Evolutionary conservation across 53 echinoderm and acorn worm species (phyloP), one percentile per base, ranked within the genome.

Genomic region (Crossaster papposus): DNA sequence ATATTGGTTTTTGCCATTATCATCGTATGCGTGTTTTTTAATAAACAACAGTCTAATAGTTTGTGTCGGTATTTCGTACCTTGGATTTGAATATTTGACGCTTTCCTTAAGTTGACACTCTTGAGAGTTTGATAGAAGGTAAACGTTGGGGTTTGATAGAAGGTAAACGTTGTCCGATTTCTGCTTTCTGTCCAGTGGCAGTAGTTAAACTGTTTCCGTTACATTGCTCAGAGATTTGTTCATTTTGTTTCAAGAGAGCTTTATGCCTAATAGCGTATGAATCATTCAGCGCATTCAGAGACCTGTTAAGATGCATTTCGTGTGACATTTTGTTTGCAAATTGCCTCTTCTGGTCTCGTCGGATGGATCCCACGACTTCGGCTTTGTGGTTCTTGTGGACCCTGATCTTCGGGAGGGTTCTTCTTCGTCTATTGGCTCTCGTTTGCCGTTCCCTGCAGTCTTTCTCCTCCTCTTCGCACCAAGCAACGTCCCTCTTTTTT

Each of bases 351-450:
- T 82, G 89, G 34, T 92, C 89, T 26, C 92, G 89, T 20, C 92
- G 90, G 24, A 92, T 64, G 2, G 95, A 95, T 23, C 93, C 93
- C 5, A 92, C 92, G 8, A 88, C 89, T 62, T 93, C 88, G 12
- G 94, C 83, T 31, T 78, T 81, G 72, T 92, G 78, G 32, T 90
- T 87, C 72, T 95, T 84, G 24, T 87, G 80, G 22, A 83, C 70
- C 17, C 87, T 90, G 26, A 93, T 58, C 14, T 83, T 73, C 11
- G 93, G 95, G 23, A 91, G 85, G 7, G 70, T 79, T 8, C 83
- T 73, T 7, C 90, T 75, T n/a, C 85, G 34, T 15, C 78, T 51
- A 5, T 79, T 71, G 5, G 78, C 85, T 35, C 68, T 65, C 18
- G 74, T 84, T 24, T 83, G 77, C 7, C 34, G 52, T 23, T 54